phyloP scores from a whole-genome alignment of 1,140 invertebrate species.

The Helicoverpa zea region DNA sequence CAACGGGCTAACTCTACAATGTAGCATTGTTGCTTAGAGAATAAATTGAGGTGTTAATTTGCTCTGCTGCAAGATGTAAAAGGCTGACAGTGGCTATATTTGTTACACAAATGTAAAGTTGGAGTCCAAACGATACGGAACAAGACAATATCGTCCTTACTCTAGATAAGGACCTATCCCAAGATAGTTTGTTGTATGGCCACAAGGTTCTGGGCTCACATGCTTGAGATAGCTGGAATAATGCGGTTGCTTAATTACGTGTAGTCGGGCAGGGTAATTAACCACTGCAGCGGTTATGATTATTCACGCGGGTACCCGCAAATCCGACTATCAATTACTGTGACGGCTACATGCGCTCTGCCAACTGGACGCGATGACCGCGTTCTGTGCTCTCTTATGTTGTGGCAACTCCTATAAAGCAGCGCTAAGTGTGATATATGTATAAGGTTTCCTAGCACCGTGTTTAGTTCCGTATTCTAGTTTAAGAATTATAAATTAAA shows the following conservation, averaged over 20 bases:
- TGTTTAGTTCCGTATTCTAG: constrained; percentile 2
- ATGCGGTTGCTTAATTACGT: constrained; percentile 70
- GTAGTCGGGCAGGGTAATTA: constrained; percentile 66
- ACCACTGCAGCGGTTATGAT: constrained; percentile 73
- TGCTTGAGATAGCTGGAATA: constrained; percentile 58
- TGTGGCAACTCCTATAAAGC: neutral
- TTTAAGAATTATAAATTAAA: neutral
- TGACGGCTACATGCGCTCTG: constrained; percentile 70
- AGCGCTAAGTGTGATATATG: constrained; percentile 3
- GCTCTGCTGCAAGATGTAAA: constrained; percentile 15
- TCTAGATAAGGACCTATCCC: constrained; percentile 22
- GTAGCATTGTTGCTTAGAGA: constrained; percentile 2
- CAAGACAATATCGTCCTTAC: constrained; percentile 17
- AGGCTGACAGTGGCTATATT: constrained; percentile 34
- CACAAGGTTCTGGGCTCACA: constrained; percentile 10
- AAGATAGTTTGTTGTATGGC: neutral
- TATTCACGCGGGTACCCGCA: constrained; percentile 70
- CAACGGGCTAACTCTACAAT: constrained; percentile 1
- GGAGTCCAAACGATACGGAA: neutral
- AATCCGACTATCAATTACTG: constrained; percentile 76
- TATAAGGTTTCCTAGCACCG: constrained; percentile 19
- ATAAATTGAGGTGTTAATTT: constrained; percentile 37
- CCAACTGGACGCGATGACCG: constrained; percentile 49
- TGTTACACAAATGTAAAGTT: constrained; percentile 15
- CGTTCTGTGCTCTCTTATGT: constrained; percentile 52